A percentile compares a stretch with the other conserved stretches of the same genome.
These are phyloP conservation scores for Heliconius erato DNA, from an alignment of 2,888 invertebrate genomes.

Conservation along the genomic window DNA sequence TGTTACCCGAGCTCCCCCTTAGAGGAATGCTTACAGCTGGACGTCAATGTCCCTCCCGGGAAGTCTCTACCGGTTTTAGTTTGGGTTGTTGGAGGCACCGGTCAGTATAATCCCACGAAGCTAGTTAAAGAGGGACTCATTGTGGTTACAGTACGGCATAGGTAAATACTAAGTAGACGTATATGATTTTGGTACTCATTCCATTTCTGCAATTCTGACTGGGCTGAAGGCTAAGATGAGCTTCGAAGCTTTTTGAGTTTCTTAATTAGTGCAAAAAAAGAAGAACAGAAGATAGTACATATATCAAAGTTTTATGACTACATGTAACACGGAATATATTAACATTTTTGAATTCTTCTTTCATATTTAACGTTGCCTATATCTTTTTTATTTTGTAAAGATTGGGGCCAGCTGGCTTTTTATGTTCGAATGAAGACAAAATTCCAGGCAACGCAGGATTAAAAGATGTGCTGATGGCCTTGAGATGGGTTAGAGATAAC, in stretches of 20 bases:
- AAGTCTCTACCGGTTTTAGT: conserved; percentile 70
- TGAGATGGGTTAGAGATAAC: conserved; percentile 79
- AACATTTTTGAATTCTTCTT: background rate
- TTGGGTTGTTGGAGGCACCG: conserved; percentile 72
- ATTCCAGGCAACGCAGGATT: conserved; percentile 77
- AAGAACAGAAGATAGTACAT: background rate
- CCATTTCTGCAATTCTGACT: no score
- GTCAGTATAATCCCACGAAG: conserved; percentile 64
- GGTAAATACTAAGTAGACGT: conserved; percentile 57
- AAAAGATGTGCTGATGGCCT: conserved; percentile 73
- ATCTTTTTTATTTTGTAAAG: conserved; percentile 55
- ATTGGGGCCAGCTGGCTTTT: conserved; percentile 72
- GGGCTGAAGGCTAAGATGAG: no score
- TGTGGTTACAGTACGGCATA: conserved; percentile 71
- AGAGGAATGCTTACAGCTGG: conserved; percentile 88
- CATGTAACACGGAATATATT: background rate
- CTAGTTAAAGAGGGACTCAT: conserved; percentile 70
- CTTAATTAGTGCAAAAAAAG: no score
- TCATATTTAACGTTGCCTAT: background rate
- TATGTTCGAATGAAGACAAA: conserved; percentile 68
- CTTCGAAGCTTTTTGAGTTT: no score
- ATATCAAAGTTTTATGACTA: background rate
- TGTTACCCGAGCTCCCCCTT: conserved; percentile 65
- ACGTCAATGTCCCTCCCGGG: conserved; percentile 86
- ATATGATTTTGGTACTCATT: no score